Evolutionary conservation across 2,888 invertebrate species (phyloP).

Genomic region (Andricus curvator): DNA sequence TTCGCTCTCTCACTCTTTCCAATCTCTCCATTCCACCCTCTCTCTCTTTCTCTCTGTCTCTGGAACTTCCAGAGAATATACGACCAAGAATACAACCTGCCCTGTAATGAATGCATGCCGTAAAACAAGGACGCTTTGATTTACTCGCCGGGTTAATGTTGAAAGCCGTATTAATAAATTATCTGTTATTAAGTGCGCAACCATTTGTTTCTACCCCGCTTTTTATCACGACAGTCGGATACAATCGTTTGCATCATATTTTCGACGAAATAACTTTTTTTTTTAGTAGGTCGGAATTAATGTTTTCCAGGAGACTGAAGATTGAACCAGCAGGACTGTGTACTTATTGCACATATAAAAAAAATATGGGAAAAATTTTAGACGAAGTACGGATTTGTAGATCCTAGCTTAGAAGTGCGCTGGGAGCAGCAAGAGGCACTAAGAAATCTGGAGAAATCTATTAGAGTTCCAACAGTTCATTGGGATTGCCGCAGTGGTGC

Average conservation of each 20-base stretch:
- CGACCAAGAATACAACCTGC: slow-evolving; percentile 74
- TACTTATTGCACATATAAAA: too few species aligned
- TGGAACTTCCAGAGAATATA: slow-evolving; percentile 67
- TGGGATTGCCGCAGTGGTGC: too few species aligned
- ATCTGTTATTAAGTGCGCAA: slow-evolving; percentile 73
- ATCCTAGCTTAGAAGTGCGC: too few species aligned
- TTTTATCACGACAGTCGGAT: background rate
- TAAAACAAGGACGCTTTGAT: slow-evolving; percentile 76
- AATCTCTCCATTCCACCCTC: slow-evolving; percentile 26
- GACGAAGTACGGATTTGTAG: too few species aligned
- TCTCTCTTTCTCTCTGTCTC: slow-evolving; percentile 34
- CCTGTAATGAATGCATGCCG: slow-evolving; percentile 76
- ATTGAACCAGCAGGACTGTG: background rate
- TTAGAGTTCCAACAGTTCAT: too few species aligned
- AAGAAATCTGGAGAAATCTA: too few species aligned
- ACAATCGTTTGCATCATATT: slow-evolving; percentile 44
- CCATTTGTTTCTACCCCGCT: slow-evolving; percentile 25
- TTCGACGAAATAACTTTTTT: background rate
- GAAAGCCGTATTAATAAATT: slow-evolving; percentile 75
- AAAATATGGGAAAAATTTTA: too few species aligned
- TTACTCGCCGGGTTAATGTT: slow-evolving; percentile 73
- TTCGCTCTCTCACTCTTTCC: slow-evolving; percentile 44
- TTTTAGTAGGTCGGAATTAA: background rate
- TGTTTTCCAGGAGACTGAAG: background rate
- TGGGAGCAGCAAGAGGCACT: too few species aligned